Base-by-base conservation (phyloP, 2,888 invertebrate genomes). In the Leucoma salicis region DNA sequence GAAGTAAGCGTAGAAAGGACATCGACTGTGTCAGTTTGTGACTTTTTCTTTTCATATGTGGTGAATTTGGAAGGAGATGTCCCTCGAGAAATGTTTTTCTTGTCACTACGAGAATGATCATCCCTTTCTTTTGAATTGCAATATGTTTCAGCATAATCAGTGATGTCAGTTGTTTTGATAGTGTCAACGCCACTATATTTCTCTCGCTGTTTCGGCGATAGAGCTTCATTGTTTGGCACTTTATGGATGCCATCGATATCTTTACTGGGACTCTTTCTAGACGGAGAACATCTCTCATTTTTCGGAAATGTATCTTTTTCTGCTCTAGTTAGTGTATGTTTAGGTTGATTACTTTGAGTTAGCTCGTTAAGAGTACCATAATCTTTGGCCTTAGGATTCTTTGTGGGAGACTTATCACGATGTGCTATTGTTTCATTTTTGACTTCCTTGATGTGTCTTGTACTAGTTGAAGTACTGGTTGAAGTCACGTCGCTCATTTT, bases 131-230 rank as follows among this genome's bases (percentile, higher is more conserved):
- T 46, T 37, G 52, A 29, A 44, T 31, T 29, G 2, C 8, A 29
- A 28, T 48, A 14, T 21, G 39, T 42, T 24, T 36, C 48, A 1
- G 41, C 50, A 36, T 63, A 42, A 11, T 63, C 47, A 36, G 41
- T 53, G 11, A 58, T 32, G 2, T 57, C 44, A 15, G 42, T 32
- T 37, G 46, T 42, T 53, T 57, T 58, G 11, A 51, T 57, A 21
- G 51, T 62, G 13, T 66, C 44, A 21, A 53, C 33, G 29, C 32
- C 48, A 27, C 55, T 46, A 36, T 16, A 31, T 38, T 57, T 57
- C 12, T 58, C 52, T 27, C 65, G 41, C 2, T 61, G 65, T 53
- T 73, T 76, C 21, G 78, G 80, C 1, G 78, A 78, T 2, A 76
- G 70, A 7, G 81, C 74, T 18, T 72, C 66, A 8, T 42, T 49